Base-by-base conservation (phyloP, 2,113 vertebrate genomes). In the Ceuthmochares aereus region DNA sequence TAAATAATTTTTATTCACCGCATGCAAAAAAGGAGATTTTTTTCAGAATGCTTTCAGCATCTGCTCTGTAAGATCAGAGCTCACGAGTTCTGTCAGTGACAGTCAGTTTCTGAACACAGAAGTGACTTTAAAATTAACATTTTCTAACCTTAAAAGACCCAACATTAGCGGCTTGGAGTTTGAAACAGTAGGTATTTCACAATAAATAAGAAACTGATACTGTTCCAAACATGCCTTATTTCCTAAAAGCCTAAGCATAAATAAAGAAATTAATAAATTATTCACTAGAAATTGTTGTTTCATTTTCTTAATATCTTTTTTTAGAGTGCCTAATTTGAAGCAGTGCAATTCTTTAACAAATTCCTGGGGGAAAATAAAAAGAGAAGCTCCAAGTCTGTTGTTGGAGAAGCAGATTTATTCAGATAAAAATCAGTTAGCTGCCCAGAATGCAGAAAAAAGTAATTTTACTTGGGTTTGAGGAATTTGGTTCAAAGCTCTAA, bases 401-500 rank as follows among this genome's bases (percentile, higher is more conserved):
- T 62, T 96, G 52, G 22, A 95, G 67, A 84, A 92, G 72, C 51
- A 84, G 79, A 93, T 84, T 93, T 89, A 89, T 74, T 70, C 73
- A 87, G 90, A 96, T 94, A 96, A 95, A 93, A 94, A 97, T 83
- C 95, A 85, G 84, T 85, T 79, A 82, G 87, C 79, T 94, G 67
- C 88, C 63, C 52, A 78, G 93, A 93, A 97, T 23, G 49, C 49
- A 92, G 76, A 90, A 92, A 94, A 94, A 92, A 72, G 84, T 89
- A 92, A 96, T 97, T 96, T 93, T 95, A 75, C 94, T 97, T 84
- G 89, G 47, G 89, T 95, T 96, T 96, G 84, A 95, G 64, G 93
- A 97, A 93, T 97, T 68, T 75, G 76, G 72, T 95, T 96, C 94
- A 97, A 96, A 95, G 96, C 95, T 93, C 91, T 95, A 91, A 89